Percentiles rank a stretch among this genome's conserved stretches.
phyloP scores from a whole-genome alignment of 2,888 invertebrate genomes.

The Andrena praecox region DNA sequence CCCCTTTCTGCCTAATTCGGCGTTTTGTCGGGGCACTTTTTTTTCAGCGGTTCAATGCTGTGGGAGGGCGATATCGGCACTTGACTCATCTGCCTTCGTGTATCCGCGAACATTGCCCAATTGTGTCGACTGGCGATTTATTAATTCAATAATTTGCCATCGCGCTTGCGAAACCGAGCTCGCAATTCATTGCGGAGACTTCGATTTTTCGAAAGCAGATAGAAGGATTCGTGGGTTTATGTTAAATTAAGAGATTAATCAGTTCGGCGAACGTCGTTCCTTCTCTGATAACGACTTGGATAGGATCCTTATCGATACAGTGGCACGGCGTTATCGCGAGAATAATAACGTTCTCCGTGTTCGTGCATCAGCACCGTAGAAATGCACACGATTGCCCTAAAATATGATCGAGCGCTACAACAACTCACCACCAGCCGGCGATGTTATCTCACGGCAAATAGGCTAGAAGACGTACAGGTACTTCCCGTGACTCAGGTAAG shows the following conservation, averaged over 20 bases:
- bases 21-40: conserved; percentile 44
- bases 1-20: conserved; percentile 62
- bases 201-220: background rate
- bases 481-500: conserved; percentile 79
- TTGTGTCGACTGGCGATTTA: conserved; percentile 59
- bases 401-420: conserved; percentile 49
- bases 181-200: background rate
- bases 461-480: conserved; percentile 68
- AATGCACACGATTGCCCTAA: conserved; percentile 30
- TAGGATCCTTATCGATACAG: conserved; percentile 36
- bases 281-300: background rate
- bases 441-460: conserved; percentile 65
- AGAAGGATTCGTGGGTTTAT: background rate
- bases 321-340: conserved; percentile 33
- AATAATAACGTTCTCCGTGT: background rate
- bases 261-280: background rate
- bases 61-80: conserved; percentile 27
- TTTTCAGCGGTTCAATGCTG: background rate
- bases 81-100: conserved; percentile 57
- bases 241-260: background rate
- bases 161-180: conserved; percentile 1
- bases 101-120: conserved; percentile 54
- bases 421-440: conserved; percentile 52
- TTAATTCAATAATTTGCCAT: conserved; percentile 62
- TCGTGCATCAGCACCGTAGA: conserved; percentile 43